Evolutionary conservation across 2,797 vertebrate genomes (phyloP).

Genomic region (Helostoma temminkii): DNA sequence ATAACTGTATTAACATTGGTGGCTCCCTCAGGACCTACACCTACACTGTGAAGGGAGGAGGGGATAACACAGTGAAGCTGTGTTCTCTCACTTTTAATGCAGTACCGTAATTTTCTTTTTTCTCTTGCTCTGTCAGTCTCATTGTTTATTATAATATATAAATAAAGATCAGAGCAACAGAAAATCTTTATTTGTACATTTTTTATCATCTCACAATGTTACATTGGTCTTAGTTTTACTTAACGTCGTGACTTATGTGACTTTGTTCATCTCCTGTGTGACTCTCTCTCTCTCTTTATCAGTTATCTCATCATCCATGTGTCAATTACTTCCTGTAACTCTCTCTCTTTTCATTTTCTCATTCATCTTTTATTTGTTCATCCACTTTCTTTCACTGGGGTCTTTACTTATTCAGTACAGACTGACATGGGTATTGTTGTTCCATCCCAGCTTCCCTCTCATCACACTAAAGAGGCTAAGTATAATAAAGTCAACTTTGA

Average conservation of each 20-base stretch:
- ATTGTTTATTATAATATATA: neutral
- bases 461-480: neutral
- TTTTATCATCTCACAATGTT: neutral
- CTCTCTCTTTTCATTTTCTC: slow-evolving; percentile 21
- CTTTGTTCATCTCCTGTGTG: neutral
- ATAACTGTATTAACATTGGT: slow-evolving; percentile 81
- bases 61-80: slow-evolving; percentile 31
- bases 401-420: slow-evolving; percentile 32
- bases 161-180: neutral
- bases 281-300: neutral
- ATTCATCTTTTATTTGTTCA: neutral
- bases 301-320: neutral
- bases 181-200: neutral
- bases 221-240: neutral
- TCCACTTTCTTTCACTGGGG: neutral
- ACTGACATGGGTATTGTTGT: slow-evolving; percentile 18
- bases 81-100: slow-evolving; percentile 47
- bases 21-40: slow-evolving; percentile 75
- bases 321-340: slow-evolving; percentile 13
- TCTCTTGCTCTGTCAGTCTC: neutral
- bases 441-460: neutral
- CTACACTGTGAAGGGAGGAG: slow-evolving; percentile 51
- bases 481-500: slow-evolving; percentile 22
- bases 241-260: neutral
- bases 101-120: slow-evolving; percentile 59